These are phyloP conservation scores for Leucopsar rothschildi DNA, from an alignment of 2,113 vertebrate species.

Conservation along the genomic window DNA sequence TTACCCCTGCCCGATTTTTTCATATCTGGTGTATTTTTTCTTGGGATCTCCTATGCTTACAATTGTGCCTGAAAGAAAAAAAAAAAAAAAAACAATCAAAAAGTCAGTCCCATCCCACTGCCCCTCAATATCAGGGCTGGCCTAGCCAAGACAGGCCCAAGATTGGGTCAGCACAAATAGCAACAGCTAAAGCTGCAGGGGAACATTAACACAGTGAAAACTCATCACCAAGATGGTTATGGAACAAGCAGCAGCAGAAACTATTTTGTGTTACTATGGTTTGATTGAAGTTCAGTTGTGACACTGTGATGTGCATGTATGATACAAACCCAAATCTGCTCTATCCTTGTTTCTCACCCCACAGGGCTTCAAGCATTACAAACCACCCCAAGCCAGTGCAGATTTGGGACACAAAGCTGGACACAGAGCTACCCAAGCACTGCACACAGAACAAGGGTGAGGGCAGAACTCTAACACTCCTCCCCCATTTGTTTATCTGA, in stretches of 20 bases:
- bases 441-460: background rate
- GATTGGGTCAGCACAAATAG: background rate
- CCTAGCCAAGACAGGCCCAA: background rate
- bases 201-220: background rate
- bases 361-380: background rate
- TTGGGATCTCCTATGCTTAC: slow-evolving; percentile 85
- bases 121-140: background rate
- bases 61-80: slow-evolving; percentile 74
- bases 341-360: background rate
- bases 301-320: background rate
- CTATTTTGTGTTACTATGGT: background rate
- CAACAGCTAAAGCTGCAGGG: background rate
- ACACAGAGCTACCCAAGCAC: background rate
- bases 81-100: too few relatives aligned
- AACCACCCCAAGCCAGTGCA: background rate
- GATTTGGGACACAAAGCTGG: too few relatives aligned
- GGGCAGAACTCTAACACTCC: background rate
- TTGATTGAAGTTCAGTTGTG: background rate
- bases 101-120: background rate
- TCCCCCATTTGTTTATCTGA: background rate
- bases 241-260: background rate
- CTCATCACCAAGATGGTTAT: background rate
- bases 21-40: slow-evolving; percentile 84
- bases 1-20: slow-evolving; percentile 85
- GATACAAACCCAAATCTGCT: background rate